Evolutionary conservation across 2,113 vertebrate species (phyloP).

Genomic region (Zosterops lateralis): DNA sequence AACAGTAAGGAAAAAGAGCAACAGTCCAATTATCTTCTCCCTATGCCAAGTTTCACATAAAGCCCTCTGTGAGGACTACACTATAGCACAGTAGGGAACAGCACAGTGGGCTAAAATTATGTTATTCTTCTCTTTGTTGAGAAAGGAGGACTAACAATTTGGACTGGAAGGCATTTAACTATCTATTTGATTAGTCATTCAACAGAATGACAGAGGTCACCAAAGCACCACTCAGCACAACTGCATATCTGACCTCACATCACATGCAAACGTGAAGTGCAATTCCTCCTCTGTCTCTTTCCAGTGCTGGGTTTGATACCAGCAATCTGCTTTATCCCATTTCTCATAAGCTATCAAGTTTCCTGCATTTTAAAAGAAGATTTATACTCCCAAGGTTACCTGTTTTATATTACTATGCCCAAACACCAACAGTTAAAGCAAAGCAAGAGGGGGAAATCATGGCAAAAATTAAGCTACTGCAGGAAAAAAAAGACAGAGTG

Average conservation of each 20-base stretch:
- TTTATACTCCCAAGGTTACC: background rate
- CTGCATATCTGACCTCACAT: background rate
- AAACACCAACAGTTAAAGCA: background rate
- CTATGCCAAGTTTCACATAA: background rate
- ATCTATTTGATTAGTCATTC: slow-evolving; percentile 49
- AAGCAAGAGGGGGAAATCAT: background rate
- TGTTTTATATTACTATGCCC: background rate
- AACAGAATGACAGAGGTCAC: background rate
- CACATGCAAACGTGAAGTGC: background rate
- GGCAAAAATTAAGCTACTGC: background rate
- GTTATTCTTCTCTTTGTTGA: slow-evolving; percentile 41
- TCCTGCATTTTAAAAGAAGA: background rate
- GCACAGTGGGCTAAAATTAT: slow-evolving; percentile 23
- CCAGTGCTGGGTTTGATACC: background rate
- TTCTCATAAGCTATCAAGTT: background rate
- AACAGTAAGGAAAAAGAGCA: slow-evolving; percentile 4
- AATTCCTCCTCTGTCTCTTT: background rate
- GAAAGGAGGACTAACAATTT: slow-evolving; percentile 16
- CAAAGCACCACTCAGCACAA: background rate
- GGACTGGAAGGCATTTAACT: slow-evolving; percentile 37
- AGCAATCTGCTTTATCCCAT: background rate
- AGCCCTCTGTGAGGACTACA: background rate
- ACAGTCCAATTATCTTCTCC: slow-evolving; percentile 44
- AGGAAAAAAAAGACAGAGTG: background rate
- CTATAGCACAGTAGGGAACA: slow-evolving; percentile 49